phyloP scores from a whole-genome alignment of 2,113 vertebrate species.

The Cyanoderma ruficeps region DNA sequence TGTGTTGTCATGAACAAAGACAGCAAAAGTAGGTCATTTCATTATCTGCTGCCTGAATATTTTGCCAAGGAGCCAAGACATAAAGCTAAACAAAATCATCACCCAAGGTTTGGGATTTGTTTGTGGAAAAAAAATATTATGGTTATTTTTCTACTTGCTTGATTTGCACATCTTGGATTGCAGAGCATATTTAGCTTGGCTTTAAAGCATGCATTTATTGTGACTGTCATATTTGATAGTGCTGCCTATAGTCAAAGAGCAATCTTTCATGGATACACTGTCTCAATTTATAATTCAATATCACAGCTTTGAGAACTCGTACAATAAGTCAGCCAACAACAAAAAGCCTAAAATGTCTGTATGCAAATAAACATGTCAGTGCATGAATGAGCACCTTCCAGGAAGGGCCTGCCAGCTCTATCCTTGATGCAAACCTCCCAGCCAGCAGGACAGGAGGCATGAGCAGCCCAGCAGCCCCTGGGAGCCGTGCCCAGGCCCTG shows the following conservation, averaged over 20 bases:
- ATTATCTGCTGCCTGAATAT: constrained; percentile 48
- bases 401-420: not conserved
- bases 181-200: constrained; percentile 62
- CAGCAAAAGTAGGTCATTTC: constrained; percentile 59
- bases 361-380: constrained; percentile 47
- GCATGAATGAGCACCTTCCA: constrained; percentile 17
- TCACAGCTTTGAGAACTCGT: constrained; percentile 48
- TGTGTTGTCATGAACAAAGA: constrained; percentile 59
- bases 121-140: not conserved
- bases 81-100: constrained; percentile 64
- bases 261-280: constrained; percentile 58
- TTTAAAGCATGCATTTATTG: constrained; percentile 65
- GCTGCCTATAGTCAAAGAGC: constrained; percentile 56
- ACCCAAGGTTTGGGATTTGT: constrained; percentile 44
- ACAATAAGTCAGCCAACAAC: constrained; percentile 63
- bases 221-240: constrained; percentile 63
- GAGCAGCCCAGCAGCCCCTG: not conserved
- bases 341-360: constrained; percentile 31
- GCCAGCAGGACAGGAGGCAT: not conserved
- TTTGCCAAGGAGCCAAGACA: constrained; percentile 48
- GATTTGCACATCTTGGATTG: constrained; percentile 65
- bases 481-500: not conserved
- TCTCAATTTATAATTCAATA: constrained; percentile 69
- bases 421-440: not conserved
- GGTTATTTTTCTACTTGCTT: constrained; percentile 61